Evolutionary conservation across 2,888 invertebrate genomes (phyloP).

Genomic region (Malthinus seriepunctatus): DNA sequence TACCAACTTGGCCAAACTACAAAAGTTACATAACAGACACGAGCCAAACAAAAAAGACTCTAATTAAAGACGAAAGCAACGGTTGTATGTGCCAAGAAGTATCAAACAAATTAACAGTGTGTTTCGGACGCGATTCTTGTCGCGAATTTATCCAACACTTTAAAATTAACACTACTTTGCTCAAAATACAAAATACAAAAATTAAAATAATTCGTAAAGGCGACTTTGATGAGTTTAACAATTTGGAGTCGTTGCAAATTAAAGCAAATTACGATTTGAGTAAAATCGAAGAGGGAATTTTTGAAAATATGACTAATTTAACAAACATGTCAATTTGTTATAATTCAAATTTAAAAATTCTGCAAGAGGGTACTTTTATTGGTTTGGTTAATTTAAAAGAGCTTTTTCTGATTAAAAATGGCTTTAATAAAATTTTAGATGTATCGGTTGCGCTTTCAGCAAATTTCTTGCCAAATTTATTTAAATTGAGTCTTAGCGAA

Average conservation of each 20-base stretch:
- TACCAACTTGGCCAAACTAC: slow-evolving; percentile 21
- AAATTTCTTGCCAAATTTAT: slow-evolving; percentile 55
- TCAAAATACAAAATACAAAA: slow-evolving; percentile 59
- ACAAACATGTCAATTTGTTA: slow-evolving; percentile 61
- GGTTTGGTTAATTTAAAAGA: slow-evolving; percentile 58
- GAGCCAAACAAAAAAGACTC: neutral
- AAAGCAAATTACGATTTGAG: slow-evolving; percentile 61
- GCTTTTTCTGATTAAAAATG: slow-evolving; percentile 61
- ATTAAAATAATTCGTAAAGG: slow-evolving; percentile 54
- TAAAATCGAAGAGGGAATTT: slow-evolving; percentile 57
- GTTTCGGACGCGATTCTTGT: slow-evolving; percentile 61
- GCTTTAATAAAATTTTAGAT: slow-evolving; percentile 55
- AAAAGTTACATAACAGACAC: slow-evolving; percentile 10
- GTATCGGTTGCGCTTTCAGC: slow-evolving; percentile 55
- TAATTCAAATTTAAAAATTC: slow-evolving; percentile 55
- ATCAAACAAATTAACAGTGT: slow-evolving; percentile 52
- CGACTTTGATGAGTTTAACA: slow-evolving; percentile 52
- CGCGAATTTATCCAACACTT: slow-evolving; percentile 58
- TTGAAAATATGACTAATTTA: slow-evolving; percentile 56
- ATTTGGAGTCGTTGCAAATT: slow-evolving; percentile 56
- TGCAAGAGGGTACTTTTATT: slow-evolving; percentile 57
- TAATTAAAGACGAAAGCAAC: slow-evolving; percentile 17
- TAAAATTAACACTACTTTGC: slow-evolving; percentile 48
- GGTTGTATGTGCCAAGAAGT: slow-evolving; percentile 60
- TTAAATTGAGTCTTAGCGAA: slow-evolving; percentile 58